Conservation (phyloP, 2,797 vertebrate genomes). For the Karalla daura region DNA sequence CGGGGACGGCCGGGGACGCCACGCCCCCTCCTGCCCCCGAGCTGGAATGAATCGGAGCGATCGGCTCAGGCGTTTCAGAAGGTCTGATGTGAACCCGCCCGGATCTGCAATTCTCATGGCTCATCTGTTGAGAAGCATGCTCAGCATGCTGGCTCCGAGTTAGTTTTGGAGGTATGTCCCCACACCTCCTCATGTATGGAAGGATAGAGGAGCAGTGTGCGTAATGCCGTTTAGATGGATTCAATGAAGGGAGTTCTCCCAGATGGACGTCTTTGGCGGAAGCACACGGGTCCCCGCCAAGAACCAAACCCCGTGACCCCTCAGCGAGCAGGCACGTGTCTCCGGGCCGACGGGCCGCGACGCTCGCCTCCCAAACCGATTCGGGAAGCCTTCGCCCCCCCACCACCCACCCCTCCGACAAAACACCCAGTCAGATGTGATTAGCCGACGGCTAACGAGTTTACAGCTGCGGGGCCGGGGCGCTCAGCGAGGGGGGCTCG, state of each 20-base stretch:
- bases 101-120: too few species aligned
- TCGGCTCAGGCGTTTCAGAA: too few species aligned
- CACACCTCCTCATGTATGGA: too few species aligned
- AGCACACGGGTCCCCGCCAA: background rate
- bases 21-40: too few species aligned
- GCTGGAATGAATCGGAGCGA: too few species aligned
- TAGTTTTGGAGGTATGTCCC: too few species aligned
- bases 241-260: slow-evolving; percentile 4
- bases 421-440: slow-evolving; percentile 60
- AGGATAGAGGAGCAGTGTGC: too few species aligned
- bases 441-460: slow-evolving; percentile 58
- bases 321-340: slow-evolving; percentile 39
- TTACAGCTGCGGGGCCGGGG: slow-evolving; percentile 61
- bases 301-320: slow-evolving; percentile 44
- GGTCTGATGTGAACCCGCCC: too few species aligned
- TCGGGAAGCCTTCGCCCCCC: slow-evolving; percentile 24
- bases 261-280: slow-evolving; percentile 18
- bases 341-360: background rate
- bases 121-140: too few species aligned
- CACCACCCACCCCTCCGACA: slow-evolving; percentile 12
- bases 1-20: background rate
- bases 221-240: too few species aligned
- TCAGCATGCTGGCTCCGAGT: too few species aligned
- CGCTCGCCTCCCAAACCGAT: slow-evolving; percentile 29
- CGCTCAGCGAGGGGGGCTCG: slow-evolving; percentile 58